Conservation (phyloP, 2,797 vertebrate genomes). For the Distichodus sexfasciatus region DNA sequence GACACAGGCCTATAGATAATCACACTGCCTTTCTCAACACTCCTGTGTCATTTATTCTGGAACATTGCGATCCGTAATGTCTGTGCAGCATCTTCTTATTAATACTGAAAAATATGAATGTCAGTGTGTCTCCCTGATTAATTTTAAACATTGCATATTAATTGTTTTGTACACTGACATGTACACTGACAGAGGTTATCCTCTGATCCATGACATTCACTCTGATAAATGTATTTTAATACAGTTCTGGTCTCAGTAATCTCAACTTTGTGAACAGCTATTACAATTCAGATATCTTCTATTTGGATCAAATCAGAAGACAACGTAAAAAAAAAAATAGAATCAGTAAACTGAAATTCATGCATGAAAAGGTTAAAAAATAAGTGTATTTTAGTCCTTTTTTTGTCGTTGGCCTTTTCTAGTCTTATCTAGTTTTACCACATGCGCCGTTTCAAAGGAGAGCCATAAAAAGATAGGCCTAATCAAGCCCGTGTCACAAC, state of each 20-base stretch:
- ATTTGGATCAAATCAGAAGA: no score
- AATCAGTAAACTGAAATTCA: no score
- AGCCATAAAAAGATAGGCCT: neutral
- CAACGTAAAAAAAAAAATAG: no score
- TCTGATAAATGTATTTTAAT: no score
- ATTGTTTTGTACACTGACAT: neutral
- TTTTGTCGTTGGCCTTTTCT: neutral
- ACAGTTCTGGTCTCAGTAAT: no score
- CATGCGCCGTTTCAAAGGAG: neutral
- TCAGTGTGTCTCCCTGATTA: neutral
- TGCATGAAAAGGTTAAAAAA: neutral
- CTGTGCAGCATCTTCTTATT: neutral
- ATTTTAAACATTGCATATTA: neutral
- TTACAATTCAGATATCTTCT: no score
- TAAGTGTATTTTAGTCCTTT: neutral
- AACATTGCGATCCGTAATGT: neutral
- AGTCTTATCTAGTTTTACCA: constrained; percentile 3
- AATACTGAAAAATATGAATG: neutral
- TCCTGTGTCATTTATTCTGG: neutral
- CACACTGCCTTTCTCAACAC: constrained; percentile 20
- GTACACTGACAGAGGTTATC: no score
- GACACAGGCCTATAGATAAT: constrained; percentile 14
- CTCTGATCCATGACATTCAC: no score
- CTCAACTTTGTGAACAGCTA: no score
- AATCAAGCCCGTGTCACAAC: neutral